Evolutionary conservation across 2,888 invertebrate species (phyloP), one percentile per base, ranked within the genome.

Genomic region (Limnephilus marmoratus): DNA sequence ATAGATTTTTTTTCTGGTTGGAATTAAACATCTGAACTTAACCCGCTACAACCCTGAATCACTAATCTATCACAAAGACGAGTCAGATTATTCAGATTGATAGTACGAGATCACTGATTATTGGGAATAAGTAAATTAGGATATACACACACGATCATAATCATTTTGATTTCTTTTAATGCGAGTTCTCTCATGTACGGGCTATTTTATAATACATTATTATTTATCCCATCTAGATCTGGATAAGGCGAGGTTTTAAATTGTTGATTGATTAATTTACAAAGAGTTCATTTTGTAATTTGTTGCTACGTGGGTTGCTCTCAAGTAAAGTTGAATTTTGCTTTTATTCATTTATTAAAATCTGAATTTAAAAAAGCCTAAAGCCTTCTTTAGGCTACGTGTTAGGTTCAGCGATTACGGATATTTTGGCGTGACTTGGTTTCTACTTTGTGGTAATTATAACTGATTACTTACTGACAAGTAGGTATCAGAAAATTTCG

Each of bases 71-170:
- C 45, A 86, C 45, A 86, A 41, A 24, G 68, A 24, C 68, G n/a
- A 68, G 68, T 68, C 68, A 45, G 45, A 45, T 7, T 86, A 68
- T 68, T 68, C 53, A 87, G 87, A 87, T 53, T 29, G 87, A 87
- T 87, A 68, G 49, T 34, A 87, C 18, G 53, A 87, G 87, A 87
- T 87, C 87, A 87, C 34, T 68, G 87, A 87, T 87, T 87, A 87
- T 87, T 68, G 34, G 87, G 87, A 87, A 53, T 87, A 87, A 87
- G 87, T 87, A 87, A 87, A 87, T 87, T 87, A 87, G 87, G 87
- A 68, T 87, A 87, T 68, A 68, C 53, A 24, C 34, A 87, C 68
- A 24, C 15, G 87, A 87, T 87, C 87, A 37, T 68, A 87, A 87
- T 87, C 87, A 15, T 37, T 45, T 45, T n/a, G 85, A 86, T 86